Evolutionary conservation across 2,888 invertebrate genomes (phyloP).

Genomic region (Diarsia mendica): DNA sequence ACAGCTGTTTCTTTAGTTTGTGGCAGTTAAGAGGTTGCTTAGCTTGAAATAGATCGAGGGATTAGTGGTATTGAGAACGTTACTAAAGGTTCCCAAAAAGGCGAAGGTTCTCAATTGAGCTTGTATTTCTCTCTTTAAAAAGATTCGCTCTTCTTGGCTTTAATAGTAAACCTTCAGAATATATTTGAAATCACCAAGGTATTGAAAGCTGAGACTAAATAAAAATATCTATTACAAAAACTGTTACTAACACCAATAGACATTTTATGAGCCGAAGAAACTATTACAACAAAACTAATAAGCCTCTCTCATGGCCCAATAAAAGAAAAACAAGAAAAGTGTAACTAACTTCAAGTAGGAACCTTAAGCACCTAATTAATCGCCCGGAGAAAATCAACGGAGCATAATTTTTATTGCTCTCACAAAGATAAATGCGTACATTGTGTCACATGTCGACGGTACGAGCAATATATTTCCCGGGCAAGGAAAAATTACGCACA

Average conservation of each 20-base stretch:
- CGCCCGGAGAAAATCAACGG: slow-evolving; percentile 60
- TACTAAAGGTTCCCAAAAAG: background rate
- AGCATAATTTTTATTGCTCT: slow-evolving; percentile 68
- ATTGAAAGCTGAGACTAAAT: background rate
- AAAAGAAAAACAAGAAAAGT: slow-evolving; percentile 66
- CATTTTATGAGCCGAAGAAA: slow-evolving; percentile 27
- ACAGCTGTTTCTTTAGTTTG: slow-evolving; percentile 70
- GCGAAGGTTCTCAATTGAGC: too few species aligned
- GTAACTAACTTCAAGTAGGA: slow-evolving; percentile 60
- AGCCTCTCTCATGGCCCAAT: slow-evolving; percentile 50
- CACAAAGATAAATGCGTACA: slow-evolving; percentile 80
- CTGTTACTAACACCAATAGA: background rate
- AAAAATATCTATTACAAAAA: background rate
- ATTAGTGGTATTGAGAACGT: background rate
- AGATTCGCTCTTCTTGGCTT: background rate
- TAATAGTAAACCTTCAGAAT: background rate
- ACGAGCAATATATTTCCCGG: slow-evolving; percentile 75
- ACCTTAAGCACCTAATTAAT: slow-evolving; percentile 58
- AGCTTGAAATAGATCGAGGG: slow-evolving; percentile 34
- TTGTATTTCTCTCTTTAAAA: too few species aligned
- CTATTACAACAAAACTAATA: slow-evolving; percentile 37
- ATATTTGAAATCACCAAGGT: background rate
- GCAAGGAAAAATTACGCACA: slow-evolving; percentile 81
- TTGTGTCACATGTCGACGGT: slow-evolving; percentile 78
- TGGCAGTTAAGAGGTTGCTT: slow-evolving; percentile 23